Base-by-base conservation (phyloP, 2,797 vertebrate genomes). In the Threskiornis aethiopicus region DNA sequence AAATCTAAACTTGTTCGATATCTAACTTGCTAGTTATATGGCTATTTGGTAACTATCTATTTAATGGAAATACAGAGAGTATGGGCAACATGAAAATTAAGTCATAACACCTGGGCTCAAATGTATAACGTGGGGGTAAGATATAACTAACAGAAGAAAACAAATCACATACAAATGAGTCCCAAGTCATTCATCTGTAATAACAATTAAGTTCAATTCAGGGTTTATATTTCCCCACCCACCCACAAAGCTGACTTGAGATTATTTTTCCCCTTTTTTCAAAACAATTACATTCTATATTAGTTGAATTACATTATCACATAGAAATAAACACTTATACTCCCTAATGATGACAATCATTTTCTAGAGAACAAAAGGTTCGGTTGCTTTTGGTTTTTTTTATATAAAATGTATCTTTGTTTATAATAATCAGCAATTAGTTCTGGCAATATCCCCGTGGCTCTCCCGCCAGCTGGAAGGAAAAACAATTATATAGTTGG, bases 101-200 rank as follows among this genome's bases (percentile, higher is more conserved):
- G 82, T 93, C 65, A 9, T 76, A 92, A 90, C 92, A 97, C 92
- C 96, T 96, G 90, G 55, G 42, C 80, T 89, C 52, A 75, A 87
- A 92, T 26, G 21, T 65, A 20, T 66, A 88, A 79, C 1, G 5
- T 49, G 71, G 33, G 54, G 52, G 24, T 94, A 93, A 91, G 80
- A 89, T 71, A 61, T 87, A 96, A 89, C 55, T 95, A 94, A 96
- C 73, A 78, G 79, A 95, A 94, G 41, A 92, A 94, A 96, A 97
- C 91, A 94, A 97, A 91, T 91, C 62, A 79, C 46, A 21, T 80
- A 81, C 54, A 96, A 96, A 97, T 93, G 86, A 97, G 59, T 96
- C 96, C 95, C 97, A 95, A 82, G 95, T 94, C 93, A 95, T 97
- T 95, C 80, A 96, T 96, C 78, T 89, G 92, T 96, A 97, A 96